Evolutionary conservation across 2,797 vertebrate genomes (phyloP), one percentile per base, ranked within the genome.

Genomic region (Melanotaenia trifasciata): DNA sequence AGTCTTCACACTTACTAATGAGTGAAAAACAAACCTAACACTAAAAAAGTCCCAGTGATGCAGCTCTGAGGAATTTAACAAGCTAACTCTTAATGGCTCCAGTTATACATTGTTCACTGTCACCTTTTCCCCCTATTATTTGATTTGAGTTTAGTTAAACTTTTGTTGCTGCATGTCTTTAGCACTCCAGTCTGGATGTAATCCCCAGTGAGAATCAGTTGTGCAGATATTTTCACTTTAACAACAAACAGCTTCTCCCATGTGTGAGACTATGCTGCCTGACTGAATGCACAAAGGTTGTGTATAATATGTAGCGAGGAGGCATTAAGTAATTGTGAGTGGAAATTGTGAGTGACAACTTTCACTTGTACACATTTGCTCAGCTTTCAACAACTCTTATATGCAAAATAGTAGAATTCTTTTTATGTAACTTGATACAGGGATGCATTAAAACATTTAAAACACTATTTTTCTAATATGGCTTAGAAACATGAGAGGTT

Each of bases 401-500:
- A 10, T 65, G 47, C 43, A 56, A 53, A 72, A 76, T 13, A 24
- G 14, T 51, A 9, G 33, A 72, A 54, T 20, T 26, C 61, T 78
- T 66, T 67, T 62, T 8, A 26, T 66, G 33, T 58, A 28, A 62
- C 36, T 66, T 24, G 24, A 74, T 43, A 4, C 2, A 24, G 12
- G 67, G 64, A 16, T 32, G 30, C 26, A n/a, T 33, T 61, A 43
- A 60, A 67, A 12, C 54, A 30, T 65, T 77, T 57, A 38, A 50
- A 72, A 53, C 26, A 32, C 47, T 10, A n/a, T 72, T 58, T 70
- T 57, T 82, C 35, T 66, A 70, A 83, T 85, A 45, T 24, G 53
- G 67, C 84, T 90, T 74, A 64, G 74, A 87, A 80, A 83, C 26
- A 20, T 28, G 79, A 89, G 81, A 61, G 45, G 70, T 83, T 38